Conservation (phyloP, 2,113 vertebrate genomes). For the Marmota flaviventris region DNA sequence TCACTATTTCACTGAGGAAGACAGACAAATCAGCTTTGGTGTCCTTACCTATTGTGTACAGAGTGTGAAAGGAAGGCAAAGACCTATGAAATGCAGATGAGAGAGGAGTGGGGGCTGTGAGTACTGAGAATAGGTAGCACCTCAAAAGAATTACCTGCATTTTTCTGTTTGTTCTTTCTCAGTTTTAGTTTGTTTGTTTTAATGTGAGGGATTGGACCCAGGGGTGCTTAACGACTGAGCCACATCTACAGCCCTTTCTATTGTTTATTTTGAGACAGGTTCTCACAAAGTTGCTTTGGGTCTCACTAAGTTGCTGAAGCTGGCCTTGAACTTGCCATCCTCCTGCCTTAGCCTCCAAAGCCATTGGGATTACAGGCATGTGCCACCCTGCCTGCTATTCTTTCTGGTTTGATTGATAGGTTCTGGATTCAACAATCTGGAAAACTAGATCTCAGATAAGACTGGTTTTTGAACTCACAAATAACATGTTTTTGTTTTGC, state of each 20-base stretch:
- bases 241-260: no score
- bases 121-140: background rate
- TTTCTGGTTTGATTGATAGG: slow-evolving; percentile 27
- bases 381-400: background rate
- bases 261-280: no score
- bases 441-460: slow-evolving; percentile 24
- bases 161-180: background rate
- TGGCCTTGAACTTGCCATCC: no score
- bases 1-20: slow-evolving; percentile 42
- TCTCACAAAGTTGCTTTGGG: no score
- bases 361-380: no score
- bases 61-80: slow-evolving; percentile 56
- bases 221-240: no score
- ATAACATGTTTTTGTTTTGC: background rate
- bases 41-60: slow-evolving; percentile 65
- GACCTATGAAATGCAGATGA: background rate
- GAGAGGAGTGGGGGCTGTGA: no score
- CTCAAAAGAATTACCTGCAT: background rate
- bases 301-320: no score
- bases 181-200: no score
- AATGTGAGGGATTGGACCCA: no score
- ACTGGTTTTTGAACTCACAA: slow-evolving; percentile 20
- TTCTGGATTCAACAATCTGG: slow-evolving; percentile 27
- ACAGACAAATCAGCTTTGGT: slow-evolving; percentile 55
- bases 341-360: no score